phyloP scores from a whole-genome alignment of 2,797 vertebrate species.

The Tamandua tetradactyla region DNA sequence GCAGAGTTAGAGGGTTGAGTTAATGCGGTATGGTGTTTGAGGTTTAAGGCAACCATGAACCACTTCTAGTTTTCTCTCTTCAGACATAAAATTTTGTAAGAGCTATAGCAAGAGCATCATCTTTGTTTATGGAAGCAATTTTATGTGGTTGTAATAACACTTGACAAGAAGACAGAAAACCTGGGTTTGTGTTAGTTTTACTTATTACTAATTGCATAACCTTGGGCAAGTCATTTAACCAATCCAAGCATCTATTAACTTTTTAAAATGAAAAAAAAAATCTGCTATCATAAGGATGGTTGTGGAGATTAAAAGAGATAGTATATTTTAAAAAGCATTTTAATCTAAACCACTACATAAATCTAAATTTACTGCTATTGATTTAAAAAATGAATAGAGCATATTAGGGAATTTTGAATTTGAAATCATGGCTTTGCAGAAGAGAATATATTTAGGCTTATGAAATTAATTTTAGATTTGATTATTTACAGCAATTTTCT shows the following conservation, averaged over 20 bases:
- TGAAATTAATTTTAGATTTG: slow-evolving; percentile 50
- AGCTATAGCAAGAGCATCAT: background rate
- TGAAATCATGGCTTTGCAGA: slow-evolving; percentile 3
- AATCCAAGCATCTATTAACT: background rate
- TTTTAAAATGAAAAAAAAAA: background rate
- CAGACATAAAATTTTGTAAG: background rate
- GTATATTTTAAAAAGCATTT: slow-evolving; percentile 34
- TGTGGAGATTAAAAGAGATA: slow-evolving; percentile 40
- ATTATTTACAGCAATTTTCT: slow-evolving; percentile 38
- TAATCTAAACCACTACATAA: slow-evolving; percentile 18
- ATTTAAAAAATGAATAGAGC: slow-evolving; percentile 48
- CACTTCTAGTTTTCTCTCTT: background rate
- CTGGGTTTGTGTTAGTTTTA: slow-evolving; percentile 27
- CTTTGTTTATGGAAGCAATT: slow-evolving; percentile 8
- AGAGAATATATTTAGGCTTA: background rate
- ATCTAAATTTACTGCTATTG: slow-evolving; percentile 25
- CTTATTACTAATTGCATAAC: background rate
- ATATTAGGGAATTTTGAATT: background rate
- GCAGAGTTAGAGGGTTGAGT: background rate
- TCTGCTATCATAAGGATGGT: background rate
- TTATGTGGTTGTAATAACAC: background rate
- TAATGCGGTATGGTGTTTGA: slow-evolving; percentile 21
- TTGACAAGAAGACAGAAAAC: slow-evolving; percentile 8
- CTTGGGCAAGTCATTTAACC: too few relatives aligned
- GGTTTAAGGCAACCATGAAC: background rate